Conservation (phyloP, 2,888 invertebrate genomes). For the Saturnia japonica region DNA sequence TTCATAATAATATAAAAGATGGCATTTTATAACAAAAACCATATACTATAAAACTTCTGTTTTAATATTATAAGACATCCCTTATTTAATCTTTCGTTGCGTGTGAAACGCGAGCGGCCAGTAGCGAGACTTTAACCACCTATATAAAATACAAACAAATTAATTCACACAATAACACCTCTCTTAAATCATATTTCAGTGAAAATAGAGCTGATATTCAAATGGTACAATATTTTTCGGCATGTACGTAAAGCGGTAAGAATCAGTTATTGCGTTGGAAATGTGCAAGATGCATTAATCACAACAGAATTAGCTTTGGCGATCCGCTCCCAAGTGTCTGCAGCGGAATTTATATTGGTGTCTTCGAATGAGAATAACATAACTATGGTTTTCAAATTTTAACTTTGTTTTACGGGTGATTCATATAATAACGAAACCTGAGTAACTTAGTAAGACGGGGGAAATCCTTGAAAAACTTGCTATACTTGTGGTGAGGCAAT, state of each 20-base stretch:
- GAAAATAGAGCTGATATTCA: slow-evolving; percentile 38
- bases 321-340: slow-evolving; percentile 78
- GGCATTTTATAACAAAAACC: slow-evolving; percentile 20
- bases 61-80: slow-evolving; percentile 69
- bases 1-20: background rate
- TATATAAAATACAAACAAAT: slow-evolving; percentile 25
- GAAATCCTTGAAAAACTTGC: no score
- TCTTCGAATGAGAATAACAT: slow-evolving; percentile 36
- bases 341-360: slow-evolving; percentile 69
- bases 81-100: slow-evolving; percentile 76
- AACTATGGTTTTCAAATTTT: slow-evolving; percentile 34
- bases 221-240: slow-evolving; percentile 24
- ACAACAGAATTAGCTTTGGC: slow-evolving; percentile 81
- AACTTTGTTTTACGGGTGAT: slow-evolving; percentile 24
- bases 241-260: slow-evolving; percentile 37
- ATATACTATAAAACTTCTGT: slow-evolving; percentile 42
- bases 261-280: slow-evolving; percentile 63
- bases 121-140: slow-evolving; percentile 68
- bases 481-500: no score
- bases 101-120: slow-evolving; percentile 78
- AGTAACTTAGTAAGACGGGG: no score
- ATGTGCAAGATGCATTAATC: slow-evolving; percentile 79
- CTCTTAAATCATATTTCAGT: slow-evolving; percentile 27
- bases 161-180: slow-evolving; percentile 18
- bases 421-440: no score